phyloP scores from a whole-genome alignment of 2,113 vertebrate genomes.

The Rhinolophus sinicus region DNA sequence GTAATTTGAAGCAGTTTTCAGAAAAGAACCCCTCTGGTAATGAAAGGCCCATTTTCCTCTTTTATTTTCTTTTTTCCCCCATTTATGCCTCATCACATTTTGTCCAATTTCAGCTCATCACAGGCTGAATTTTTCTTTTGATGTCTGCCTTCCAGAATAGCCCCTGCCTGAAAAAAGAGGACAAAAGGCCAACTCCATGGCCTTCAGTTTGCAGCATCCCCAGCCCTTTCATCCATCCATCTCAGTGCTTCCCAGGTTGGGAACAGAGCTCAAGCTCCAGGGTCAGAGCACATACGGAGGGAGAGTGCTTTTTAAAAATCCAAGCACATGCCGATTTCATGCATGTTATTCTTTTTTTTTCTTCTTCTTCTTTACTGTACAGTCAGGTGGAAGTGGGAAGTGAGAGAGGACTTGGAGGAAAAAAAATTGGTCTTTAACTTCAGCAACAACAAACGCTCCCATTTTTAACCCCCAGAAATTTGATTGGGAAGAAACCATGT shows the following conservation, averaged over 20 bases:
- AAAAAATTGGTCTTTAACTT: constrained; percentile 40
- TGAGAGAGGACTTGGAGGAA: constrained; percentile 7
- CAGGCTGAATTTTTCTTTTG: constrained; percentile 70
- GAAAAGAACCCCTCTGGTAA: constrained; percentile 46
- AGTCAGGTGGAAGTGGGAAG: constrained; percentile 24
- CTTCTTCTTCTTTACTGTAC: background rate
- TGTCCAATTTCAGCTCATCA: constrained; percentile 62
- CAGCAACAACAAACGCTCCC: background rate
- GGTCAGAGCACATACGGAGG: background rate
- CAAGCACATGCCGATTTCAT: background rate
- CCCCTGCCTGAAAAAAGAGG: constrained; percentile 42
- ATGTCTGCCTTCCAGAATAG: constrained; percentile 73
- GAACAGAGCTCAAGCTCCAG: constrained; percentile 53
- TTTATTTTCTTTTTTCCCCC: background rate
- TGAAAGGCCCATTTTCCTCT: constrained; percentile 37
- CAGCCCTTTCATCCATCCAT: constrained; percentile 43
- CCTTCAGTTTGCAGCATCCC: constrained; percentile 58
- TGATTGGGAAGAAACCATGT: background rate
- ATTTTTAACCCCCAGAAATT: background rate
- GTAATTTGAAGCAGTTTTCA: constrained; percentile 67
- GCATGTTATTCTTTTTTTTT: background rate
- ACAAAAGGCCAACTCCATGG: constrained; percentile 59
- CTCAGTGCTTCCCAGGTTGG: constrained; percentile 39
- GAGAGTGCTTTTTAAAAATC: constrained; percentile 23
- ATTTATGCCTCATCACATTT: constrained; percentile 69